Base-by-base conservation (phyloP, 2,113 vertebrate genomes). In the Hemiscyllium ocellatum region DNA sequence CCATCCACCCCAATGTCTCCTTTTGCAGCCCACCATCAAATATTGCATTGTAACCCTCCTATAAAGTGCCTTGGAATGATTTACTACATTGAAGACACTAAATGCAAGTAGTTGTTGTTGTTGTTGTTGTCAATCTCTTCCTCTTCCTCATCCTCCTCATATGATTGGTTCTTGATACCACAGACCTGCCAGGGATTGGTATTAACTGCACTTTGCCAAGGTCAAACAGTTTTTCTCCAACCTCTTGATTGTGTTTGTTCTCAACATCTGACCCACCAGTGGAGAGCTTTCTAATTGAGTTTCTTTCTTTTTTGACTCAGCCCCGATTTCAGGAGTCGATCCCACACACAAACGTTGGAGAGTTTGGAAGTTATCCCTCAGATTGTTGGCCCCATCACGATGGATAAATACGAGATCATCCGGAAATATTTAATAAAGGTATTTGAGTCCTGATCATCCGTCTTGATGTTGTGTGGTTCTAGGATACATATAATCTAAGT, bases 341-440 rank as follows among this genome's bases (percentile, higher is more conserved):
- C 98, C 42, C 99, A 99, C 96, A 98, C 98, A 96, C 98, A 98
- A 96, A 99, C 98, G 13, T 97, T 99, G 96, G 99, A 99, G 97
- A 98, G 98, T 96, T 97, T 99, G 97, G 99, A 99, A 96, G 98
- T 98, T 96, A 98, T 99, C 97, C 99, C 98, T 22, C 98, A 98
- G 96, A 98, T 98, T 37, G 95, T 96, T 0, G 99, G 99, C 22
- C 98, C 97, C 66, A 98, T 99, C 96, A 99, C 98, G 47, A 96
- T 99, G 96, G 99, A 99, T 96, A 98, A 98, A 97, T 99, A 99
- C 1, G 97, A 99, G 96, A 97, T 96, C 96, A 98, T 99, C 96
- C 99, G 97, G 96, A 98, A 97, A 91, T 99, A 99, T 96, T 98
- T 99, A 96, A 97, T 99, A 97, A 98, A 99, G 98, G 99, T 99